Base-by-base conservation (phyloP, 2,888 invertebrate genomes). In the Cerastis rubricosa region DNA sequence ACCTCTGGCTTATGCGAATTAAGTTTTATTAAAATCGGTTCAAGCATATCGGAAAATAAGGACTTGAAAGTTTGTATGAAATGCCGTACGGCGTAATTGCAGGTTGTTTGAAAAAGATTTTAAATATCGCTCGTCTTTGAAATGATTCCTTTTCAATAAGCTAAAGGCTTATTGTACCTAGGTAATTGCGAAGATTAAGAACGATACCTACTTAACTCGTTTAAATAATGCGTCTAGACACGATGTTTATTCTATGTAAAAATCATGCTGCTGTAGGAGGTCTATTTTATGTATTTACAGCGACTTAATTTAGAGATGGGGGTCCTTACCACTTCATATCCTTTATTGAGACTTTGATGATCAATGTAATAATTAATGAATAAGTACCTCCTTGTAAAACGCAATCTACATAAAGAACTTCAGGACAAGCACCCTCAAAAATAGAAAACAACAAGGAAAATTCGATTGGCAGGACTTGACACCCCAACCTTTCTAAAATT, bases 401-500 rank as follows among this genome's bases (percentile, higher is more conserved):
- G 14, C 22, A 35, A 35, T 59, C 57, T 9, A 9, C 17, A n/a
- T 17, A 1, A 59, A 12, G 14, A n/a, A 49, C n/a, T 70, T 29
- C 25, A 22, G 25, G 51, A 12, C 17, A 51, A 57, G 14, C 0
- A 22, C 25, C 35, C 40, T 45, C 57, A 12, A 65, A 63, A 47
- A 2, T n/a, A 14, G 8, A 43, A 72, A 51, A 80, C 25, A 25
- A 57, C 22, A 22, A 47, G 22, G 40, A 35, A 66, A 68, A 51
- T 51, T 7, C 45, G 0, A 40, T 40, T 3, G 12, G 0, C 2
- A 47, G 22, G 22, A 22, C 43, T 51, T 40, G 71, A 25, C 57
- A 35, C 79, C 74, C 49, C 54, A 57, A 51, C 40, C 43, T 81
- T 83, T 68, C 1, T 1, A n/a, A 78, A 78, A 71, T 64, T 79